These are phyloP conservation scores for Cottoperca gobio DNA, from an alignment of 2,797 vertebrate species.

Conservation along the genomic window DNA sequence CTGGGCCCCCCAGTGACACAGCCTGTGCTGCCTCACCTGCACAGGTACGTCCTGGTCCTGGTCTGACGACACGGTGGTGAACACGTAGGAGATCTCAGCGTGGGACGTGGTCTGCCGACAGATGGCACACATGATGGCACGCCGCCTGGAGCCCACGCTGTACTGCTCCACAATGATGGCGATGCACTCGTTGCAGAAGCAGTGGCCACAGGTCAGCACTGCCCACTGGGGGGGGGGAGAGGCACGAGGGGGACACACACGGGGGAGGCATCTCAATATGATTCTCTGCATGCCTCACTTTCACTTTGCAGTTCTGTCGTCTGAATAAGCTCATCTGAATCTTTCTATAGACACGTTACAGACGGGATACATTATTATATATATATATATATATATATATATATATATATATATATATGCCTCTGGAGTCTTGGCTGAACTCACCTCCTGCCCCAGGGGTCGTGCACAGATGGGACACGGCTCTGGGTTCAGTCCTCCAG, in stretches of 20 bases:
- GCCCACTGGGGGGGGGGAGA: slow-evolving; percentile 89
- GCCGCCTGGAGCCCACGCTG: slow-evolving; percentile 92
- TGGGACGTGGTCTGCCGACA: slow-evolving; percentile 97
- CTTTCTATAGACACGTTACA: too few species aligned
- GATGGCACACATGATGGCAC: slow-evolving; percentile 97
- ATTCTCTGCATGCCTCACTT: too few species aligned
- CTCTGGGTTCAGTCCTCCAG: slow-evolving; percentile 95
- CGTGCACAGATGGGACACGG: slow-evolving; percentile 98
- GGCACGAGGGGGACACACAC: background rate
- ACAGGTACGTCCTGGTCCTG: slow-evolving; percentile 95
- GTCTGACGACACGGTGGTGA: slow-evolving; percentile 91
- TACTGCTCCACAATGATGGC: slow-evolving; percentile 98
- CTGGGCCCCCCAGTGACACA: too few species aligned
- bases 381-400: too few species aligned
- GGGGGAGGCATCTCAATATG: too few species aligned
- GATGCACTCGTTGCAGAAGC: slow-evolving; percentile 97
- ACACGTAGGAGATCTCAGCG: slow-evolving; percentile 97
- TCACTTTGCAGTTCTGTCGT: too few species aligned
- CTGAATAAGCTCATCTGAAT: too few species aligned
- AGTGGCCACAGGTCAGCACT: slow-evolving; percentile 96
- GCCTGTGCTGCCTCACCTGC: slow-evolving; percentile 89
- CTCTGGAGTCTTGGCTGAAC: too few species aligned
- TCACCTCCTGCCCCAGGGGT: slow-evolving; percentile 94
- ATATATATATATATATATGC: too few species aligned
- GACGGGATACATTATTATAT: too few species aligned